These are phyloP conservation scores for Cataglyphis rosenhaueri DNA, from an alignment of 2,888 invertebrate genomes.

Conservation along the genomic window DNA sequence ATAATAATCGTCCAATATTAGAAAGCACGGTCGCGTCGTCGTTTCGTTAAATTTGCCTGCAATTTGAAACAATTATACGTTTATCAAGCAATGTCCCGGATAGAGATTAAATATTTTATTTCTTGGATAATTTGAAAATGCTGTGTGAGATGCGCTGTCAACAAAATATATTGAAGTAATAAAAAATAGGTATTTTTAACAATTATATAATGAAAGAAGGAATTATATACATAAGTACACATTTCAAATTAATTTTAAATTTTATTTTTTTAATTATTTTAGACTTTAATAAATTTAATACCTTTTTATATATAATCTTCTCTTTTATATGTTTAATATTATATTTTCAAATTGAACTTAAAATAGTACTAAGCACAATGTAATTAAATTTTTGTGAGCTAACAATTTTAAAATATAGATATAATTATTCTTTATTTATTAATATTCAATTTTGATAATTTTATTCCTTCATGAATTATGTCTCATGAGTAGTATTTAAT, in stretches of 20 bases:
- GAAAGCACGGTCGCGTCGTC: not conserved
- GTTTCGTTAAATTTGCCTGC: conserved; percentile 17
- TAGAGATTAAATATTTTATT: conserved; percentile 5
- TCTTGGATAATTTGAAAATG: conserved; percentile 3
- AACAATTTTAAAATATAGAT: not conserved
- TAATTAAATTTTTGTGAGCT: not conserved
- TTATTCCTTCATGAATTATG: not conserved
- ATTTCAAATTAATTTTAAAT: not conserved
- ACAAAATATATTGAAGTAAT: not conserved
- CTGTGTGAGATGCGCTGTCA: not conserved
- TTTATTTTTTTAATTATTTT: not conserved
- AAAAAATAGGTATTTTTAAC: not conserved
- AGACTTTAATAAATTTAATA: not conserved
- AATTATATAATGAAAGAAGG: not conserved
- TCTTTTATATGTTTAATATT: not conserved
- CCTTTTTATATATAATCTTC: not conserved
- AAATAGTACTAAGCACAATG: not conserved
- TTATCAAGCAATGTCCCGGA: not conserved
- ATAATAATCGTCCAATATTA: conserved; percentile 4
- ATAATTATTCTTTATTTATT: not conserved
- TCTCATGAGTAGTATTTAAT: not conserved
- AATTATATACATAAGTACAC: not conserved
- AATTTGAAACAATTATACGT: conserved; percentile 10
- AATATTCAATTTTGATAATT: not conserved
- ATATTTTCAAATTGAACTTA: not conserved